A percentile compares a stretch with the other conserved stretches of the same genome.
Conservation (phyloP, 2,797 vertebrate species). For the Amazona ochrocephala region DNA sequence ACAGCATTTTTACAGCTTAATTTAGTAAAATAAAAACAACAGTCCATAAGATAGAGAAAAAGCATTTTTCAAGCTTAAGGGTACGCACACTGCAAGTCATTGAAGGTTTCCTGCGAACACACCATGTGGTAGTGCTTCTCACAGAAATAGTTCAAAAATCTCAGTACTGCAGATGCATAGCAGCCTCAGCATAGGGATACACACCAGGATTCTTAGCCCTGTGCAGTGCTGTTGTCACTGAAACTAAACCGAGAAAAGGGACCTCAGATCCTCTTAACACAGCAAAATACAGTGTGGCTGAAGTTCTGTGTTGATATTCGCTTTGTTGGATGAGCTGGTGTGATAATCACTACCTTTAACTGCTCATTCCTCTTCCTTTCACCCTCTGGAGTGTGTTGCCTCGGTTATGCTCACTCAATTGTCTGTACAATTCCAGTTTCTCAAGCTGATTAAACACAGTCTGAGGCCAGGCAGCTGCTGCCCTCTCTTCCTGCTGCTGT, state of each 20-base stretch:
- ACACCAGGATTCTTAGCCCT: rapidly evolving
- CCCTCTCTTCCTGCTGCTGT: not conserved
- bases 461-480: not conserved
- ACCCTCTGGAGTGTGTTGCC: not conserved
- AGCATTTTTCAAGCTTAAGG: not conserved
- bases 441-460: not conserved
- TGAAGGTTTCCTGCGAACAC: not conserved
- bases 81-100: not conserved
- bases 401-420: not conserved
- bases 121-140: not conserved
- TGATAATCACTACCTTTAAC: not conserved
- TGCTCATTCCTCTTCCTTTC: not conserved
- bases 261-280: not conserved
- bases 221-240: not conserved
- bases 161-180: not conserved
- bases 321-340: not conserved
- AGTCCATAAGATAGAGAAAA: rapidly evolving
- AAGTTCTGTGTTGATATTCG: not conserved
- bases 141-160: not conserved
- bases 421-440: not conserved
- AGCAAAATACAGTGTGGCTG: not conserved
- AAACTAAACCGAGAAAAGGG: not conserved
- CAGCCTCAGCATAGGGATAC: rapidly evolving
- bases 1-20: not conserved
- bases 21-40: not conserved